These are phyloP conservation scores for Stenolophus ochropezus DNA, from an alignment of 2,888 invertebrate genomes.

Conservation along the genomic window DNA sequence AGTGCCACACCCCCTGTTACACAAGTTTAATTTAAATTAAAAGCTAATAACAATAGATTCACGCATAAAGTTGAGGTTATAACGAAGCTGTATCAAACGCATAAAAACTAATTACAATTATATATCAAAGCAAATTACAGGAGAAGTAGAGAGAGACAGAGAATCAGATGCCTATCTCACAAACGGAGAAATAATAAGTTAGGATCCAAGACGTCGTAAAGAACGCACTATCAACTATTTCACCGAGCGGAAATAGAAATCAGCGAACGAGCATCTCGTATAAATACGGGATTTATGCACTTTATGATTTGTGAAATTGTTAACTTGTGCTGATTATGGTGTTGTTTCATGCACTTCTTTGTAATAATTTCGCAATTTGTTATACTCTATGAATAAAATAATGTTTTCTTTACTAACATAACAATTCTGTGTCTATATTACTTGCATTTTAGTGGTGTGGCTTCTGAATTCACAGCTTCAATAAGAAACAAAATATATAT, in stretches of 20 bases:
- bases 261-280: constrained; percentile 42
- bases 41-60: constrained; percentile 48
- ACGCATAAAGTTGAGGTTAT: constrained; percentile 30
- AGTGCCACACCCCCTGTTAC: constrained; percentile 31
- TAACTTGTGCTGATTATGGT: background rate
- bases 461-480: too few species aligned
- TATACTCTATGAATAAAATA: background rate
- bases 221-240: constrained; percentile 34
- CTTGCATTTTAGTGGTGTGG: too few species aligned
- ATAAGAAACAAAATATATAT: too few species aligned
- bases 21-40: constrained; percentile 48
- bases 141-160: constrained; percentile 9
- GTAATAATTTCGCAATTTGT: background rate
- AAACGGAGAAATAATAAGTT: constrained; percentile 55
- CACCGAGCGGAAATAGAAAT: constrained; percentile 52
- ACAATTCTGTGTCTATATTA: too few species aligned
- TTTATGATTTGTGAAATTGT: constrained; percentile 42
- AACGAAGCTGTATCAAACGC: constrained; percentile 32
- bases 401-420: background rate
- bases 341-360: background rate
- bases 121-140: constrained; percentile 51
- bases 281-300: constrained; percentile 52
- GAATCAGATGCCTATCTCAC: constrained; percentile 41
- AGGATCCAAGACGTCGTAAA: constrained; percentile 41
- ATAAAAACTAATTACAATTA: constrained; percentile 56